phyloP scores from a whole-genome alignment of 2,797 vertebrate species.

The Moxostoma hubbsi region DNA sequence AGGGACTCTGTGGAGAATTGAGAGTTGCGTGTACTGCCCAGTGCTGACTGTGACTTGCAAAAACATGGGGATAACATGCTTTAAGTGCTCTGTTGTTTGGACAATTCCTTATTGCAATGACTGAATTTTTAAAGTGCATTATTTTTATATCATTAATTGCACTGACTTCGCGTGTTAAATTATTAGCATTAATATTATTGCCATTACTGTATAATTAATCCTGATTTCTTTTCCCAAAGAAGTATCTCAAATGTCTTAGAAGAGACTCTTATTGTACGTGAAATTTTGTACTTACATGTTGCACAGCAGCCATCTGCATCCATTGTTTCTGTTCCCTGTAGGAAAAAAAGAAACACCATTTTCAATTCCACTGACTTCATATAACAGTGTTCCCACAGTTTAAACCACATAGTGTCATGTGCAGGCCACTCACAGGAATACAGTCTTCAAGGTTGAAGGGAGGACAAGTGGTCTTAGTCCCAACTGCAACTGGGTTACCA shows the following conservation, averaged over 20 bases:
- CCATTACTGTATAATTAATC: background rate
- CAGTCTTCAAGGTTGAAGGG: conserved; percentile 78
- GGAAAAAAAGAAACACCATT: background rate
- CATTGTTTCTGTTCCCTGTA: conserved; percentile 80
- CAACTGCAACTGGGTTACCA: conserved; percentile 65
- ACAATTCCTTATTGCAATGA: no score
- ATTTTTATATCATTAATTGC: no score
- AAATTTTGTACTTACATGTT: conserved; percentile 77
- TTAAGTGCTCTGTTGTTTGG: no score
- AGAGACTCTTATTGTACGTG: background rate
- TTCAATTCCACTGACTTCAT: background rate
- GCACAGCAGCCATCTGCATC: conserved; percentile 81
- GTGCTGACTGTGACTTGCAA: no score
- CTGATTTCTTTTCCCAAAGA: background rate
- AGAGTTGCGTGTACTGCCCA: no score
- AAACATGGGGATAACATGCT: no score
- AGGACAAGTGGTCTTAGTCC: conserved; percentile 73
- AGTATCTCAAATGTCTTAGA: background rate
- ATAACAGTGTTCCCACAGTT: no score
- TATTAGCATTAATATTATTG: no score
- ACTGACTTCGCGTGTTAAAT: no score
- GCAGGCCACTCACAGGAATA: conserved; percentile 77
- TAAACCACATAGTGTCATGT: background rate
- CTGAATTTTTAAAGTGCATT: no score
- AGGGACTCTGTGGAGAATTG: no score